Evolutionary conservation across 2,888 invertebrate genomes (phyloP).

Genomic region (Eilema caniola): DNA sequence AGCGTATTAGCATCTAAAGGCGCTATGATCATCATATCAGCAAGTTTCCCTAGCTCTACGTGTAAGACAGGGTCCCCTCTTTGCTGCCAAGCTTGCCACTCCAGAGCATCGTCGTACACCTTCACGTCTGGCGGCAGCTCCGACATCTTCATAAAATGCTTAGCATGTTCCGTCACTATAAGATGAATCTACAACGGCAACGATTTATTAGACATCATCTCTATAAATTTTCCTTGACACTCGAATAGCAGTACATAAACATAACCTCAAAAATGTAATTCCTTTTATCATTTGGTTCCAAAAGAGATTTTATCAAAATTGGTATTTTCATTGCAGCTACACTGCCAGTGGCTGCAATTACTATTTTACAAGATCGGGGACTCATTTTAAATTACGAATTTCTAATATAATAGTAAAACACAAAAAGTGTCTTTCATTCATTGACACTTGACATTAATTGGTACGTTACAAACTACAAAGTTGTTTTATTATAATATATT

Average conservation of each 20-base stretch:
- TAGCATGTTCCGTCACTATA: slow-evolving; percentile 93
- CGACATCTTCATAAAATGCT: slow-evolving; percentile 91
- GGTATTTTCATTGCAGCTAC: slow-evolving; percentile 98
- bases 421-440: neutral
- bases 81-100: slow-evolving; percentile 96
- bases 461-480: too few species aligned
- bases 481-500: too few species aligned
- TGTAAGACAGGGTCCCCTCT: slow-evolving; percentile 98
- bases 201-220: neutral
- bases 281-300: slow-evolving; percentile 56
- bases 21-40: slow-evolving; percentile 96
- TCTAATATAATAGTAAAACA: neutral
- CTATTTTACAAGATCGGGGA: slow-evolving; percentile 83
- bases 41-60: slow-evolving; percentile 98
- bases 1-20: slow-evolving; percentile 98
- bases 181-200: slow-evolving; percentile 87
- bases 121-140: slow-evolving; percentile 86
- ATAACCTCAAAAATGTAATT: slow-evolving; percentile 71
- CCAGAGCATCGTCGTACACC: slow-evolving; percentile 91
- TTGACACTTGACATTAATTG: neutral
- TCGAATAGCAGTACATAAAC: slow-evolving; percentile 35
- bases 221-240: neutral
- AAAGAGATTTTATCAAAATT: slow-evolving; percentile 86
- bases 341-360: slow-evolving; percentile 97
- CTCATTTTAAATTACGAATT: slow-evolving; percentile 59